Evolutionary conservation across 2,797 vertebrate genomes (phyloP).

Genomic region (Nyctalus aviator): DNA sequence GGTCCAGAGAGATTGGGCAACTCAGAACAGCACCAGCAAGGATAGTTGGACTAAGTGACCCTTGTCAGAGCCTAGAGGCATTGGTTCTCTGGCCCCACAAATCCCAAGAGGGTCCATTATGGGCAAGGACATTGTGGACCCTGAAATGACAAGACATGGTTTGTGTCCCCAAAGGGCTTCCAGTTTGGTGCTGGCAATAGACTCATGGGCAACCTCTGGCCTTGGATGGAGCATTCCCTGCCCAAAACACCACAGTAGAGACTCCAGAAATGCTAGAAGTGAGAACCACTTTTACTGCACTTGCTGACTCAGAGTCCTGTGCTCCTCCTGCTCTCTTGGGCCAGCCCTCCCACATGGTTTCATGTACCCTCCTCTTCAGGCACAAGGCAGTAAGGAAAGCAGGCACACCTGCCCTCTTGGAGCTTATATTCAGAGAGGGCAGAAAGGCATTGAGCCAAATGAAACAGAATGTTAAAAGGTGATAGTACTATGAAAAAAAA

Average conservation of each 20-base stretch:
- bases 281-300: neutral
- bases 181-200: neutral
- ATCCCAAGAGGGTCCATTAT: neutral
- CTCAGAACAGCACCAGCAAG: neutral
- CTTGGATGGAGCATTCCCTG: neutral
- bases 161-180: neutral
- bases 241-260: neutral
- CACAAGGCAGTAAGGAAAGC: neutral
- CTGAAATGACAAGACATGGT: neutral
- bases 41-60: neutral
- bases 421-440: neutral
- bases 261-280: neutral
- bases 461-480: neutral
- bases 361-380: neutral
- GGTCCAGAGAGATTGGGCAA: too few species aligned
- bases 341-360: neutral
- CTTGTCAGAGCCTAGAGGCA: neutral
- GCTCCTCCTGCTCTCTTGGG: accelerated
- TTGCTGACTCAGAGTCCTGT: neutral
- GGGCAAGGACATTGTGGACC: neutral
- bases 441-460: neutral
- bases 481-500: neutral
- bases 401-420: neutral
- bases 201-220: neutral
- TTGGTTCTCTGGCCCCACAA: neutral